Evolutionary conservation across 2,113 vertebrate species (phyloP), one percentile per base, ranked within the genome.

Genomic region (Galeopterus variegatus): DNA sequence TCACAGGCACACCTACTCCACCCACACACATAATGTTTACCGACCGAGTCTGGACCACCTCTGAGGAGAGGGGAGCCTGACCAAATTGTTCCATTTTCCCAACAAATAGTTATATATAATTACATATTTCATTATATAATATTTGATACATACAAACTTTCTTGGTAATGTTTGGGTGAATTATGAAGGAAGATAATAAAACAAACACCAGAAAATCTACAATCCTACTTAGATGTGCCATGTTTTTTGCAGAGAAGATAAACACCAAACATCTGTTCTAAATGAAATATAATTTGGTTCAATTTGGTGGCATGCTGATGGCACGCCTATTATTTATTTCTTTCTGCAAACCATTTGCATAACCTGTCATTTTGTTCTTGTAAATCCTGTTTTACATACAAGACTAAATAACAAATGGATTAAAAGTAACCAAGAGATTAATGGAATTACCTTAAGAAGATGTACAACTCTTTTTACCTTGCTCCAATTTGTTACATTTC

Each of bases 161-260:
- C 88, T 88, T 41, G 41, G 56, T 41, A 73, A 64, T 50, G 76
- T 87, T 87, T 93, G 62, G 8, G 1, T 72, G 88, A 89, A 69
- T 60, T 64, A 93, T 65, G 33, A 88, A 96, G 45, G 31, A 87
- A 94, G 45, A 76, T 92, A 88, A 88, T 80, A 70, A 73, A 82
- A 56, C 19, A 67, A 93, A 76, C 41, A 48, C 6, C 23, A 90
- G 36, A 28, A 73, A 84, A 80, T 33, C 72, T 13, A 60, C 1
- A 50, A 62, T n/a, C 28, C 15, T 64, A 64, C 23, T 87, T 83
- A 87, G 33, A 60, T 73, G 52, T 24, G 26, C 81, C 52, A 60
- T 67, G 50, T 36, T 48, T 48, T 90, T 93, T 87, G 1, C 19
- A 80, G 92, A 91, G 56, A 64, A 86, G 31, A 81, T 64, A 95